Conservation (phyloP, 2,113 vertebrate genomes). For the Misgurnus mizolepis region DNA sequence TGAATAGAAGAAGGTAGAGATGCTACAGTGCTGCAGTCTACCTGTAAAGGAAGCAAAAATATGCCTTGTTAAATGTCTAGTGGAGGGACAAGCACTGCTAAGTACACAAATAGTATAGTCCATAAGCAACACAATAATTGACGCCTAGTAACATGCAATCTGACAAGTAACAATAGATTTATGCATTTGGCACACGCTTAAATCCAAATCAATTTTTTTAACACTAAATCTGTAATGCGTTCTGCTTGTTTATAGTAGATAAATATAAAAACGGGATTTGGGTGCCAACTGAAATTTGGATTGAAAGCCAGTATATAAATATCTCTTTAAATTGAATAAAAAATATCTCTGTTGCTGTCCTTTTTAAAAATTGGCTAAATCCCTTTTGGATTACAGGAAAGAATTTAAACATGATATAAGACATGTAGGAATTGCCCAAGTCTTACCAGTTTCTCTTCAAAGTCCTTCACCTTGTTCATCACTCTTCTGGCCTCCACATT, state of each 20-base stretch:
- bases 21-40: constrained; percentile 51
- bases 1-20: constrained; percentile 57
- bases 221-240: no score
- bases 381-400: no score
- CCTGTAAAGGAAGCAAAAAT: constrained; percentile 54
- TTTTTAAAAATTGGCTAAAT: background rate
- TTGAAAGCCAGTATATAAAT: background rate
- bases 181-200: no score
- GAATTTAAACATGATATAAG: background rate
- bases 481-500: constrained; percentile 59
- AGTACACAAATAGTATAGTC: background rate
- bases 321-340: background rate
- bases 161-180: background rate
- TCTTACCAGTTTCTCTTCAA: constrained; percentile 65
- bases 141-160: background rate
- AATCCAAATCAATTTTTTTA: no score
- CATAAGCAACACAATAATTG: background rate
- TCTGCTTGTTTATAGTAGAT: background rate
- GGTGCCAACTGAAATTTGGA: background rate
- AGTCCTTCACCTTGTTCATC: constrained; percentile 64
- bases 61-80: constrained; percentile 25
- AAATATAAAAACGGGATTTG: background rate
- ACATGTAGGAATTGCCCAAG: background rate
- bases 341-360: background rate
- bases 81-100: constrained; percentile 12